These are phyloP conservation scores for Corydoras maculifer DNA, from an alignment of 2,113 vertebrate species.

Conservation along the genomic window DNA sequence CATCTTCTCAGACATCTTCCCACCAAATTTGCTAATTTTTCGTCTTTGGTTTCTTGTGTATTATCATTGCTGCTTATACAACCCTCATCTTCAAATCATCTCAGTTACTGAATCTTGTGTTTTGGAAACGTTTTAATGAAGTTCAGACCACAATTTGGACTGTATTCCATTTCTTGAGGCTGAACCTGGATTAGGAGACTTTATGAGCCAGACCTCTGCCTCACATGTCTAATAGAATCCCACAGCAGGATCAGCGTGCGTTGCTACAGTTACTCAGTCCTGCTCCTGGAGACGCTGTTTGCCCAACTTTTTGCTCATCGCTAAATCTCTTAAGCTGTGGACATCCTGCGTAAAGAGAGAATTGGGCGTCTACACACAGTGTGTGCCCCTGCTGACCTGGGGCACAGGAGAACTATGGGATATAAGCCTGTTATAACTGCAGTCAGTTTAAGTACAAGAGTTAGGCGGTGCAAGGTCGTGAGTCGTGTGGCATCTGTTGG, in stretches of 20 bases:
- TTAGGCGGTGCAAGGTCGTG: slow-evolving; percentile 18
- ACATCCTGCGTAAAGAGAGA: slow-evolving; percentile 37
- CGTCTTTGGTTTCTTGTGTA: too few species aligned
- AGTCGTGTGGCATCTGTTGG: slow-evolving; percentile 25
- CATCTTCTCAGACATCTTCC: too few species aligned
- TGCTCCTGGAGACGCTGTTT: slow-evolving; percentile 33
- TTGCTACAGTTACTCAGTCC: slow-evolving; percentile 31
- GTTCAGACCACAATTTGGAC: too few species aligned
- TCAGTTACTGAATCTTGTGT: too few species aligned
- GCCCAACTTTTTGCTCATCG: slow-evolving; percentile 15
- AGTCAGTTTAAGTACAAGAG: slow-evolving; percentile 40
- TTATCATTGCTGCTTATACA: too few species aligned
- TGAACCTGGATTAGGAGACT: neutral
- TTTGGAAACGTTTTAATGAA: too few species aligned
- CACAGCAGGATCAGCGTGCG: slow-evolving; percentile 14
- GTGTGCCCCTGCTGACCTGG: slow-evolving; percentile 35
- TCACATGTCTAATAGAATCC: neutral
- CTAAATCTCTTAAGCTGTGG: slow-evolving; percentile 45
- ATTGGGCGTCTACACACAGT: slow-evolving; percentile 1
- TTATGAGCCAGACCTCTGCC: neutral
- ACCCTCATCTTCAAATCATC: too few species aligned
- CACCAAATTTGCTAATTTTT: too few species aligned
- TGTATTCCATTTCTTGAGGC: neutral
- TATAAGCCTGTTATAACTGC: slow-evolving; percentile 37
- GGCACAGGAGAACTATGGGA: slow-evolving; percentile 39